Conservation (phyloP, 2,797 vertebrate species). For the Dallia pectoralis region DNA sequence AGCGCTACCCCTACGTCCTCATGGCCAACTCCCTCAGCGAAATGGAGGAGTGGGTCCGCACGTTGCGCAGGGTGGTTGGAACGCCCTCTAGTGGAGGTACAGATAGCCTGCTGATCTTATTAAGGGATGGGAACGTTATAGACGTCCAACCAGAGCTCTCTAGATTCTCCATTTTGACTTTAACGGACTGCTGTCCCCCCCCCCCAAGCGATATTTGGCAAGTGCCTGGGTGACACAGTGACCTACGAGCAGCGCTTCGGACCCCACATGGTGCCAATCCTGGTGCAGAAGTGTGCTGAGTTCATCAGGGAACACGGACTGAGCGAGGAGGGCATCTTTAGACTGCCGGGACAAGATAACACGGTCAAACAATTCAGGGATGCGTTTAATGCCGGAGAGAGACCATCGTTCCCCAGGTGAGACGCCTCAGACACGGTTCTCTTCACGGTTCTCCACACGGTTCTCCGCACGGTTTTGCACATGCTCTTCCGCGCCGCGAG, state of each 20-base stretch:
- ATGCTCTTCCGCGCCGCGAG: too few relatives aligned
- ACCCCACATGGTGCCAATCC: slow-evolving; percentile 83
- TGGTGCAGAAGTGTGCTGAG: slow-evolving; percentile 90
- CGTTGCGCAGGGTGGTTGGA: slow-evolving; percentile 81
- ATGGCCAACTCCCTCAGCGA: slow-evolving; percentile 90
- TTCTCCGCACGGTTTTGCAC: too few relatives aligned
- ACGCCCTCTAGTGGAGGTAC: slow-evolving; percentile 83
- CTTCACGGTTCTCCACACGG: too few relatives aligned
- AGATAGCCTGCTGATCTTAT: background rate
- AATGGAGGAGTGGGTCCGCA: slow-evolving; percentile 95
- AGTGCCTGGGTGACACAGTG: slow-evolving; percentile 82
- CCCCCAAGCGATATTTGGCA: slow-evolving; percentile 81
- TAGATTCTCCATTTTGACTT: background rate
- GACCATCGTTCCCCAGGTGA: slow-evolving; percentile 89
- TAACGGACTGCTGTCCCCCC: background rate
- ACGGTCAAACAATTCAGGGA: slow-evolving; percentile 90
- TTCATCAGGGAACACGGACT: slow-evolving; percentile 87
- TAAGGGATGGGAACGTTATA: too few relatives aligned
- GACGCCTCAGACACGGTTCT: too few relatives aligned
- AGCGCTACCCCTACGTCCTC: slow-evolving; percentile 81
- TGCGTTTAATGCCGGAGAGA: slow-evolving; percentile 90
- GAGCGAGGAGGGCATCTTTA: slow-evolving; percentile 92
- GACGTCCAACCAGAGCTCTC: background rate
- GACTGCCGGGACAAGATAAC: slow-evolving; percentile 94
- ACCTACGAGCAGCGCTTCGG: slow-evolving; percentile 85